Base-by-base conservation (phyloP, 2,888 invertebrate genomes). In the Cantharis nigra region DNA sequence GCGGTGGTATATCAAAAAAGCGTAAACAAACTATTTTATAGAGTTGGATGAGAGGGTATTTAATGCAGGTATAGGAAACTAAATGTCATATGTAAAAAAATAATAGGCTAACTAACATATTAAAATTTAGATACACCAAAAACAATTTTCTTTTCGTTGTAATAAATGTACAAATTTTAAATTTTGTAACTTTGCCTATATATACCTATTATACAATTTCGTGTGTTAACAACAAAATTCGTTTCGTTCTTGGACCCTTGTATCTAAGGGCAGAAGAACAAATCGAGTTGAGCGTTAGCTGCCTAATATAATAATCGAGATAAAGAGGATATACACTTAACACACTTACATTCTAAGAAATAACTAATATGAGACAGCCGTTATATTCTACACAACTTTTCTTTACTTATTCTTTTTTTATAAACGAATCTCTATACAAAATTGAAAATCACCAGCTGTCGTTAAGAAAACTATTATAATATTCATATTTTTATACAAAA, bases 1-100 rank as follows among this genome's bases (percentile, higher is more conserved):
- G 72, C 81, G 83, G 82, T 84, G 86, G 86, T 85, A 84, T 86
- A 87, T 87, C 87, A 87, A 87, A 87, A 83, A 84, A 84, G 81
- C 69, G n/a, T 49, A 49, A 49, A n/a, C 49, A 49, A 49, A 49
- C 49, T 49, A 49, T 49, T 49, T 49, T 49, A 49, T 49, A 49
- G 49, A 49, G 49, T 16, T 14, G 63, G 65, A 70, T 69, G 63
- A 69, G 71, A 49, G n/a, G 49, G 33, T 69, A 67, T 69, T 75
- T 69, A 69, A 67, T 72, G 65, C 20, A 23, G 20, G 20, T 26
- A 67, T 67, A 67, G 70, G 72, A 72, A 76, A 77, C 70, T 77
- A 77, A 69, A 69, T 16, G 70, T 74, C 62, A 69, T 72, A 28
- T 76, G 78, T 82, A 81, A 82, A 78, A 82, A 81, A 82, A 82